Evolutionary conservation across 2,888 invertebrate species (phyloP), one percentile per base, ranked within the genome.

Genomic region (Villa cingulata): DNA sequence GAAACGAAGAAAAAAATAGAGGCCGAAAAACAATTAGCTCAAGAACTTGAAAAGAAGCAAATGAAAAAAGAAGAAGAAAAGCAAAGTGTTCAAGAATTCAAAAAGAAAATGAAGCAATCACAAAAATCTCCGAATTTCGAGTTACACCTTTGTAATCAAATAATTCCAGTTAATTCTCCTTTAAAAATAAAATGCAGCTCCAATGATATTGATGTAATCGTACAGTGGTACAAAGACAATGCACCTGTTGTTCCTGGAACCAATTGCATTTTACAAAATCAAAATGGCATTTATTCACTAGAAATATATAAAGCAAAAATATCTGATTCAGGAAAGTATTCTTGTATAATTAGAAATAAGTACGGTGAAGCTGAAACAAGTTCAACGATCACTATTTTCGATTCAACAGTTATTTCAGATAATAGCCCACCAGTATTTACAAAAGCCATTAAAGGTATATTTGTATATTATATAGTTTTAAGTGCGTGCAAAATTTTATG

Each of bases 101-200:
- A 29, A 6, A 29, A 12, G 29, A 29, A 29, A 29, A 29, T 3
- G 5, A 29, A 29, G 6, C 61, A 51, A 47, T 59, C 61, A 10
- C 62, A 61, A 51, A 61, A 65, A 1, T 56, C 59, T 17, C 68
- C 68, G 1, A 58, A 56, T 16, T 55, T 69, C 16, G 65, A 69
- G 29, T 81, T 85, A 1, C 77, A 78, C 54, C 67, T 91, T 39
- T 82, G 81, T 2, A 85, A 88, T 58, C 74, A 85, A 55, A 83
- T 83, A 6, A 81, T 83, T 4, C 80, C 82, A 1, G 76, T 80
- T 57, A 83, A 83, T 1, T 81, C 82, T 17, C 73, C 81, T 54
- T 78, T 86, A 2, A 85, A 86, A 66, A 65, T 90, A 39, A 85
- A 83, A 1, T 89, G 89, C 60, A 83, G 81, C 50, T 76, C 86